Conservation (phyloP, 2,888 invertebrate species). For the Eilema sororculum region DNA sequence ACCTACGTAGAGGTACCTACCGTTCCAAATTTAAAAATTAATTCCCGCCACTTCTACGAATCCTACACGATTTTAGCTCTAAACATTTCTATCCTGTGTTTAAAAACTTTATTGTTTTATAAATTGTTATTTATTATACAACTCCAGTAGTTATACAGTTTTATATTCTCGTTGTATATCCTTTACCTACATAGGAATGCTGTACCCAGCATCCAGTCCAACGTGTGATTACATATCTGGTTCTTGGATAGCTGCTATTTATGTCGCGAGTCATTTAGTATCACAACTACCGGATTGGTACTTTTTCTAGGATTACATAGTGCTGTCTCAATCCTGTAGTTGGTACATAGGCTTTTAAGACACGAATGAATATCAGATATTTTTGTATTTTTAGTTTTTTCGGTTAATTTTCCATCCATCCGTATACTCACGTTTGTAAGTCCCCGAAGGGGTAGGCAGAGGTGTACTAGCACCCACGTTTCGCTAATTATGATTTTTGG, state of each 20-base stretch:
- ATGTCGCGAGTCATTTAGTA: not conserved
- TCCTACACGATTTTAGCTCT: no score
- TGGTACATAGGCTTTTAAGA: not conserved
- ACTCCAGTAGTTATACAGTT: not conserved
- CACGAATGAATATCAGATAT: no score
- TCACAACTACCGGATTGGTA: not conserved
- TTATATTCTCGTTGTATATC: not conserved
- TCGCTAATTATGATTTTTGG: no score
- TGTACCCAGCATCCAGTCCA: not conserved
- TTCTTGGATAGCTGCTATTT: not conserved
- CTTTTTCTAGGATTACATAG: not conserved
- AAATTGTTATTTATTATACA: no score
- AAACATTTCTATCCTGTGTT: no score
- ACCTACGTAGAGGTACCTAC: no score
- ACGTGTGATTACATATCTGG: not conserved
- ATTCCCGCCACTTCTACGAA: no score
- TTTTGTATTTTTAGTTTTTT: not conserved
- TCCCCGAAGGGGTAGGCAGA: no score
- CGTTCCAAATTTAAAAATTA: no score
- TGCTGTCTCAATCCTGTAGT: not conserved
- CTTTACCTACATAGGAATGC: not conserved
- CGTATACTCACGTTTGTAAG: no score
- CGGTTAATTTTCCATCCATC: not conserved
- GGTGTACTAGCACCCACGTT: no score
- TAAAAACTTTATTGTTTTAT: no score